phyloP scores from a whole-genome alignment of 2,113 vertebrate genomes.

The Leptosomus discolor region DNA sequence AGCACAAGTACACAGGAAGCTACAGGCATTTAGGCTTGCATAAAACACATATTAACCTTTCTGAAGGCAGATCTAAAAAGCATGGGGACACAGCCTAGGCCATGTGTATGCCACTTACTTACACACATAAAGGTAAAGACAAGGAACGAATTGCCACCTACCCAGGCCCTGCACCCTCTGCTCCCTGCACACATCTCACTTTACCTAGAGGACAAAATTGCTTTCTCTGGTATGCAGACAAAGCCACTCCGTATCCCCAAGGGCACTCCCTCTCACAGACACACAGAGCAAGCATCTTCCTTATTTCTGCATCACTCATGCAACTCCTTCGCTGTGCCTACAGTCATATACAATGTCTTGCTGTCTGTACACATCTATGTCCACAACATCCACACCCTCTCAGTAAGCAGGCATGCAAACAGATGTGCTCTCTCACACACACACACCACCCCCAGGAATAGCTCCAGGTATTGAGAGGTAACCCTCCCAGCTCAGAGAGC shows the following conservation, averaged over 20 bases:
- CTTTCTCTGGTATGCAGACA: neutral
- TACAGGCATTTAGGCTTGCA: neutral
- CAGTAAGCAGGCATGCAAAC: neutral
- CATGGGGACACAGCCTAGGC: neutral
- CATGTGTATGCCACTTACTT: neutral
- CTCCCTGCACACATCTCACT: neutral
- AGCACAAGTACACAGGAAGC: neutral
- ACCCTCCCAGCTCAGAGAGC: neutral
- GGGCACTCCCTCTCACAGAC: neutral
- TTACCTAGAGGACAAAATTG: neutral
- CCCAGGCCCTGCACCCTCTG: neutral
- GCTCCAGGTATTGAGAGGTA: slow-evolving; percentile 22
- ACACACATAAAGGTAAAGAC: neutral
- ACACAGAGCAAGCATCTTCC: neutral
- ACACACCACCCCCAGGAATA: neutral
- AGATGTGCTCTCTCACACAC: neutral
- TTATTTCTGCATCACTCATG: neutral
- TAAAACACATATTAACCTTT: neutral
- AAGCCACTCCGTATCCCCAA: neutral
- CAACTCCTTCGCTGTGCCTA: neutral
- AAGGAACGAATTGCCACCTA: neutral
- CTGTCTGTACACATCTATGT: neutral
- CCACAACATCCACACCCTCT: neutral
- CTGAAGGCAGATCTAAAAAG: neutral
- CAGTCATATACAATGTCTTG: neutral